Conservation (phyloP, 2,888 invertebrate species). For the Eudemis profundana region DNA sequence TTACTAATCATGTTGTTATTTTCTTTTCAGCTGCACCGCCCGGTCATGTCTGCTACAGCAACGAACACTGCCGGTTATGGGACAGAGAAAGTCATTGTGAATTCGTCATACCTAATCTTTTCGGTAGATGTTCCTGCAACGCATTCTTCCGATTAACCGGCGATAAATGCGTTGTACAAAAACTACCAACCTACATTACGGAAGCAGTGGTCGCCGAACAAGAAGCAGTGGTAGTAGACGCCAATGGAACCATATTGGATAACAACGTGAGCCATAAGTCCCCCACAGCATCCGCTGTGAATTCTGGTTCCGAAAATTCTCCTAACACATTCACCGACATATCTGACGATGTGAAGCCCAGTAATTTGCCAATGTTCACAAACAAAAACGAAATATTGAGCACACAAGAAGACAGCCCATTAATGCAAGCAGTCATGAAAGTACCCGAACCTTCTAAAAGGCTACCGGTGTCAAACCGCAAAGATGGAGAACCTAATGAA, state of each 20-base stretch:
- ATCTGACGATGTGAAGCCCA: slow-evolving; percentile 66
- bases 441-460: slow-evolving; percentile 72
- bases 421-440: slow-evolving; percentile 77
- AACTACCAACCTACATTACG: slow-evolving; percentile 63
- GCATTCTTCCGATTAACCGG: slow-evolving; percentile 87
- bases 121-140: slow-evolving; percentile 94
- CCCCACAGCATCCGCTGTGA: slow-evolving; percentile 57
- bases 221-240: slow-evolving; percentile 59
- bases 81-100: slow-evolving; percentile 94
- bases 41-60: slow-evolving; percentile 95
- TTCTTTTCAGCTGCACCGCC: slow-evolving; percentile 90
- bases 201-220: slow-evolving; percentile 76
- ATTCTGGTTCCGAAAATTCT: slow-evolving; percentile 57
- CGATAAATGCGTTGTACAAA: slow-evolving; percentile 86
- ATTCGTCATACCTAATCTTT: slow-evolving; percentile 94
- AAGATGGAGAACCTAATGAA: slow-evolving; percentile 76
- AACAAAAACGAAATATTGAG: slow-evolving; percentile 74
- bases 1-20: neutral
- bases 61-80: slow-evolving; percentile 94
- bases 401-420: slow-evolving; percentile 74
- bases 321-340: slow-evolving; percentile 57
- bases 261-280: slow-evolving; percentile 55
- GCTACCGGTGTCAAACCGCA: slow-evolving; percentile 68
- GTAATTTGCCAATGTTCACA: slow-evolving; percentile 68
- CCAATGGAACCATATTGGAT: slow-evolving; percentile 53